These are phyloP conservation scores for Drosophila tropicalis DNA, from an alignment of 1,140 invertebrate species.

Conservation along the genomic window DNA sequence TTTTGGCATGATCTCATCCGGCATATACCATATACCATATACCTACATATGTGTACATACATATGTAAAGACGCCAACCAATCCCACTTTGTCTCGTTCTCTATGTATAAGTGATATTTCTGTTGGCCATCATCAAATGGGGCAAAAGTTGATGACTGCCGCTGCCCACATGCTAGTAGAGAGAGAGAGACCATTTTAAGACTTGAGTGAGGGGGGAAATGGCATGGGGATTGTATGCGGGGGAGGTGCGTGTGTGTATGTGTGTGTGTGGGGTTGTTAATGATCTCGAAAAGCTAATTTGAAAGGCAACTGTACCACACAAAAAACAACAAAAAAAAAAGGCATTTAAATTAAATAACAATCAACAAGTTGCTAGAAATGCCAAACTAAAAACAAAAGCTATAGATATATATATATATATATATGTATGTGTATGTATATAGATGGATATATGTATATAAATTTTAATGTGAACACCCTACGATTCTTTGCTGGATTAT, in stretches of 20 bases:
- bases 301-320: constrained; percentile 9
- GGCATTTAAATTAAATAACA: constrained; percentile 19
- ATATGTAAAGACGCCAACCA: constrained; percentile 37
- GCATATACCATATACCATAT: not conserved
- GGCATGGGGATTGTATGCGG: not conserved
- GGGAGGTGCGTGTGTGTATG: not conserved
- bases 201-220: constrained; percentile 2
- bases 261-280: constrained; percentile 16
- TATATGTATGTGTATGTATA: not conserved
- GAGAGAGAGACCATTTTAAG: constrained; percentile 8
- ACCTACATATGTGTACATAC: constrained; percentile 19
- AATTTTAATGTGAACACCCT: constrained; percentile 43
- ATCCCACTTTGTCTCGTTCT: constrained; percentile 49
- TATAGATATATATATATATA: constrained; percentile 33
- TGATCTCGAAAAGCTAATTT: constrained; percentile 17
- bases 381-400: constrained; percentile 17
- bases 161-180: constrained; percentile 35
- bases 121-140: constrained; percentile 27
- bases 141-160: constrained; percentile 36
- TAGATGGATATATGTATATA: not conserved
- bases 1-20: constrained; percentile 58
- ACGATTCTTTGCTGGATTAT: constrained; percentile 42
- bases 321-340: too few species aligned
- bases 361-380: constrained; percentile 37
- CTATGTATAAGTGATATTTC: constrained; percentile 47